Conservation (phyloP, 2,113 vertebrate genomes). For the Prietella phreatophila region DNA sequence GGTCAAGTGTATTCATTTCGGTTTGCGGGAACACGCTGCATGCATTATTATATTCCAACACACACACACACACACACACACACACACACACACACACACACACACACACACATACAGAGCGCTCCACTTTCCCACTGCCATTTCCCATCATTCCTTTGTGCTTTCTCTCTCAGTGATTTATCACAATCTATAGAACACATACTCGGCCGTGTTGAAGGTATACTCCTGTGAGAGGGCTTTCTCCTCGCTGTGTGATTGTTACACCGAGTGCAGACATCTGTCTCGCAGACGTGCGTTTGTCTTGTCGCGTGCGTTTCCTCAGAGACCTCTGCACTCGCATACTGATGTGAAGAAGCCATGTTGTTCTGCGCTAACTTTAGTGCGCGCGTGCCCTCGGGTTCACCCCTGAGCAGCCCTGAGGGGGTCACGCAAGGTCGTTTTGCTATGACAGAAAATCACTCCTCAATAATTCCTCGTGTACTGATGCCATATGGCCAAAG, state of each 20-base stretch:
- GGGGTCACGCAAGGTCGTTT: constrained; percentile 43
- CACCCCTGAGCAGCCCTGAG: constrained; percentile 52
- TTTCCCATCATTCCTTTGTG: constrained; percentile 5
- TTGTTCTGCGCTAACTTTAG: constrained; percentile 38
- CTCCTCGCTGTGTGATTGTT: constrained; percentile 26
- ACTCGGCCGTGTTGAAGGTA: not conserved
- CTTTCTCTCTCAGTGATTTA: not conserved
- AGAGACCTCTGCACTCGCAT: constrained; percentile 56
- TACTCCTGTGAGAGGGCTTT: not conserved
- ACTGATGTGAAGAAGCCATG: constrained; percentile 51
- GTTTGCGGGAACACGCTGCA: constrained; percentile 14
- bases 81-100: constrained; percentile 14
- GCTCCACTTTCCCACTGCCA: not conserved
- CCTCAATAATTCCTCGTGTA: not conserved
- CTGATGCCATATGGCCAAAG: not conserved
- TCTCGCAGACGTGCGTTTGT: constrained; percentile 42
- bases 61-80: constrained; percentile 17
- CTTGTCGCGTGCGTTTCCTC: constrained; percentile 33
- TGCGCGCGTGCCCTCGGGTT: constrained; percentile 48
- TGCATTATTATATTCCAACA: constrained; percentile 24
- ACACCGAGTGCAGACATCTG: constrained; percentile 48
- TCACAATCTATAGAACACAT: not conserved
- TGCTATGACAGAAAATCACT: not conserved
- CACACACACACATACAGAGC: constrained; percentile 7
- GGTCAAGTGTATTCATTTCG: constrained; percentile 20